Evolutionary conservation across 2,888 invertebrate species (phyloP).

Genomic region (Agrenia bidenticulata): DNA sequence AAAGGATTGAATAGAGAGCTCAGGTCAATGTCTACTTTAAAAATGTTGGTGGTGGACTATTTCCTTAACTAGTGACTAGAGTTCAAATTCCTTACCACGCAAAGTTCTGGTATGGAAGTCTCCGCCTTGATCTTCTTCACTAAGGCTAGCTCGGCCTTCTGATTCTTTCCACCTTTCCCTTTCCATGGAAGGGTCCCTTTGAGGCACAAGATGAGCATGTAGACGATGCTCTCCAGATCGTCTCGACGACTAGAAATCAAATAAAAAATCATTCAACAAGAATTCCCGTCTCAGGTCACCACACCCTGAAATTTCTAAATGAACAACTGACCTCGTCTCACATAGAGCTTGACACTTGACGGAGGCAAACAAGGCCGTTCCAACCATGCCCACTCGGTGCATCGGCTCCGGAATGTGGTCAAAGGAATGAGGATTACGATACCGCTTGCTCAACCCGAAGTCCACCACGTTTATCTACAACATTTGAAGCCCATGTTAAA

Average conservation of each 20-base stretch:
- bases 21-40: too few relatives aligned
- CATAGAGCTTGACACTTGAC: constrained; percentile 99
- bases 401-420: constrained; percentile 94
- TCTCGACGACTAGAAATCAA: constrained; percentile 74
- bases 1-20: too few relatives aligned
- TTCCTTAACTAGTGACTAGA: too few relatives aligned
- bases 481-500: too few relatives aligned
- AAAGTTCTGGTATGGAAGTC: too few relatives aligned
- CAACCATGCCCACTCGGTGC: constrained; percentile 81
- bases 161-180: constrained; percentile 96
- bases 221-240: constrained; percentile 96
- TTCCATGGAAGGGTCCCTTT: constrained; percentile 99
- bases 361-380: constrained; percentile 95
- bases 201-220: constrained; percentile 99
- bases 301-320: too few relatives aligned
- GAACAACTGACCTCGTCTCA: constrained; percentile 67
- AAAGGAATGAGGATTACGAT: constrained; percentile 81
- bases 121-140: too few relatives aligned
- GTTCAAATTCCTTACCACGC: too few relatives aligned
- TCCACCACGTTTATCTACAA: constrained; percentile 72
- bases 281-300: too few relatives aligned
- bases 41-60: too few relatives aligned
- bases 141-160: constrained; percentile 99
- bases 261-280: background rate
- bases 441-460: constrained; percentile 98